Percentiles rank a stretch among this genome's conserved stretches.
These are phyloP conservation scores for Gymnogyps californianus DNA, from an alignment of 2,113 vertebrate genomes.

Conservation along the genomic window DNA sequence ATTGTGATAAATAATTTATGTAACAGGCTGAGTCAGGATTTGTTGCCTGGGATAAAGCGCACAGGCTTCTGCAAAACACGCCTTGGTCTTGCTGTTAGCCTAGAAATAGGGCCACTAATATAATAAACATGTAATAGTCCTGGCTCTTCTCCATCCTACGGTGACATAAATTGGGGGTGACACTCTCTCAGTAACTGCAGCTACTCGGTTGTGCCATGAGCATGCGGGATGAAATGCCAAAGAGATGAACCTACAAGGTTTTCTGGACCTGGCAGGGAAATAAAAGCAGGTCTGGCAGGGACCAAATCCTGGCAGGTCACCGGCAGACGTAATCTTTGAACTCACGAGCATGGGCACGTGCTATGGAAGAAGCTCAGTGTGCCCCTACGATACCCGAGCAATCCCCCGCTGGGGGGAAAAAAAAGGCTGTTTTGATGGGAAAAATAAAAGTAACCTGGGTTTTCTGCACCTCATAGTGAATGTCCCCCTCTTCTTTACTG, in stretches of 20 bases:
- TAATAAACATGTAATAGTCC: not conserved
- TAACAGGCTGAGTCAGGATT: slow-evolving; percentile 17
- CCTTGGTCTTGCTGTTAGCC: not conserved
- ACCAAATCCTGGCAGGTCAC: not conserved
- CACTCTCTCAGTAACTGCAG: not conserved
- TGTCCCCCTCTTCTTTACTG: not conserved
- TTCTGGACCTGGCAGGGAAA: not conserved
- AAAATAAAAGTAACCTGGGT: not conserved
- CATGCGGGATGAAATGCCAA: fast-evolving
- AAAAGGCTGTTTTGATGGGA: not conserved
- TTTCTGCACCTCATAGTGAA: not conserved
- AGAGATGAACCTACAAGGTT: not conserved
- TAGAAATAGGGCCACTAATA: not conserved
- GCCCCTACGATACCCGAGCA: not conserved
- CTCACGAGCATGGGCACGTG: fast-evolving
- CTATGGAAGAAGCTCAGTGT: not conserved
- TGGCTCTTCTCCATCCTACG: not conserved
- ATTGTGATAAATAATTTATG: slow-evolving; percentile 3
- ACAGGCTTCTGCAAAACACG: not conserved
- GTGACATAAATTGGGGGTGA: not conserved
- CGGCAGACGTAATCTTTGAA: not conserved
- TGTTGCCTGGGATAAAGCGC: not conserved
- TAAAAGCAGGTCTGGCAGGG: not conserved
- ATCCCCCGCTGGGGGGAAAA: not conserved
- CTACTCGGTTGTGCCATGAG: not conserved